Evolutionary conservation across 2,113 vertebrate genomes (phyloP).

Genomic region (Hippocampus guttulatus): DNA sequence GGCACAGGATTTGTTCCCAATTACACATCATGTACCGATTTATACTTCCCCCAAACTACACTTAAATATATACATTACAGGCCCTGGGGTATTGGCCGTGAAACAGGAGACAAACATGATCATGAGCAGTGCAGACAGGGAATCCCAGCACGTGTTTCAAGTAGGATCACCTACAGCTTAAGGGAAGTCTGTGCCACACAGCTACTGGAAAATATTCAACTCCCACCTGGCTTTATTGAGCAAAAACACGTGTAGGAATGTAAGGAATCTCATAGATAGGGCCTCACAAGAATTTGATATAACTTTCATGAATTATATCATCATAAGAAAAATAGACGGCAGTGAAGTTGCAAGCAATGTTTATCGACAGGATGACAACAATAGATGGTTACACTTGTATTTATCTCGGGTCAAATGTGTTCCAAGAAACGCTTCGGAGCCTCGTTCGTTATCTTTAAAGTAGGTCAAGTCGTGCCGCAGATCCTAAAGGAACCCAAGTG

Average conservation of each 20-base stretch:
- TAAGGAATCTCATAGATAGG: constrained; percentile 50
- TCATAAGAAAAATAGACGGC: constrained; percentile 5
- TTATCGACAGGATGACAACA: constrained; percentile 4
- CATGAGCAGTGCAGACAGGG: constrained; percentile 12
- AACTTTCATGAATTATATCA: constrained; percentile 9
- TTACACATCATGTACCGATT: constrained; percentile 1
- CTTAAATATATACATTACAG: constrained; percentile 6
- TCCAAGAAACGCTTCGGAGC: constrained; percentile 6
- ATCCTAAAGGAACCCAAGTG: constrained; percentile 26
- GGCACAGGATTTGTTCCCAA: constrained; percentile 8
- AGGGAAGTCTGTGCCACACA: constrained; percentile 42
- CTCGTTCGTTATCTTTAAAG: constrained; percentile 11
- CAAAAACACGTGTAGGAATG: constrained; percentile 57
- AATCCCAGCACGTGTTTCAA: constrained; percentile 23
- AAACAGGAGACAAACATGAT: constrained; percentile 8
- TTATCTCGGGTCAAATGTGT: constrained; percentile 11
- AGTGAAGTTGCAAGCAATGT: constrained; percentile 5
- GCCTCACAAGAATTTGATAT: constrained; percentile 9
- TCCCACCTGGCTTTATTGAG: constrained; percentile 57
- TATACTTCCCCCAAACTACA: constrained; percentile 1
- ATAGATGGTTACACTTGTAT: constrained; percentile 3
- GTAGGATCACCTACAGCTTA: constrained; percentile 32
- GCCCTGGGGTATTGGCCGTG: neutral
- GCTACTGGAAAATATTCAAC: constrained; percentile 45
- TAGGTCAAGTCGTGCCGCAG: constrained; percentile 37